phyloP scores from a whole-genome alignment of 1,140 invertebrate species.

The Hestina assimilis region DNA sequence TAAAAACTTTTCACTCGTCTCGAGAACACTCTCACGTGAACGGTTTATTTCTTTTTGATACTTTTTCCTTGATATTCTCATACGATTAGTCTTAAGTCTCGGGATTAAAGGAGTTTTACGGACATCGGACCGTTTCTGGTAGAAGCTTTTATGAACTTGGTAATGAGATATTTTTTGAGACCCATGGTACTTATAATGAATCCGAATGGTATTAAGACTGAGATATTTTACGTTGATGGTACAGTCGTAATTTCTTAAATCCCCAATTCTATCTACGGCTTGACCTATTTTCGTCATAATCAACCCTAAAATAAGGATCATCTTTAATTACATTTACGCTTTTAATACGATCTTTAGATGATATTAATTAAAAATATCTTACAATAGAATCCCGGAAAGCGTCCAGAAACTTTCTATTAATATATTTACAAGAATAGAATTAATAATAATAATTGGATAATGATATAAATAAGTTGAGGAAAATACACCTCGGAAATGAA shows the following conservation, averaged over 20 bases:
- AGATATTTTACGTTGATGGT: slow-evolving; percentile 16
- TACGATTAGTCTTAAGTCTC: slow-evolving; percentile 46
- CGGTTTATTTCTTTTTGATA: slow-evolving; percentile 51
- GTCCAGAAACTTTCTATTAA: no score
- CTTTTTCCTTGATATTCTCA: slow-evolving; percentile 53
- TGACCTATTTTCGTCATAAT: slow-evolving; percentile 1
- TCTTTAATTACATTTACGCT: not conserved
- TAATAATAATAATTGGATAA: no score
- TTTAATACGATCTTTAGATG: not conserved
- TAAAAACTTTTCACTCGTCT: slow-evolving; percentile 60
- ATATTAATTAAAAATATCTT: no score
- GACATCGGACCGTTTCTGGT: slow-evolving; percentile 17
- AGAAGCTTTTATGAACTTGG: slow-evolving; percentile 34
- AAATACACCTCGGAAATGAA: not conserved
- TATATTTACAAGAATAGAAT: no score
- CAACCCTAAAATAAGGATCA: not conserved
- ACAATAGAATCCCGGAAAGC: no score
- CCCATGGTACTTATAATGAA: slow-evolving; percentile 24
- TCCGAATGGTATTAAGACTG: slow-evolving; percentile 16
- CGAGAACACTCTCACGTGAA: slow-evolving; percentile 35
- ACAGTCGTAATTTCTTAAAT: slow-evolving; percentile 25
- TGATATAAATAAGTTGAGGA: not conserved
- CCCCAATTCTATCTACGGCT: slow-evolving; percentile 1
- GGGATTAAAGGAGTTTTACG: slow-evolving; percentile 42
- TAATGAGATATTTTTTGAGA: slow-evolving; percentile 40